Base-by-base conservation (phyloP, 2,113 vertebrate genomes). In the Sula dactylatra region DNA sequence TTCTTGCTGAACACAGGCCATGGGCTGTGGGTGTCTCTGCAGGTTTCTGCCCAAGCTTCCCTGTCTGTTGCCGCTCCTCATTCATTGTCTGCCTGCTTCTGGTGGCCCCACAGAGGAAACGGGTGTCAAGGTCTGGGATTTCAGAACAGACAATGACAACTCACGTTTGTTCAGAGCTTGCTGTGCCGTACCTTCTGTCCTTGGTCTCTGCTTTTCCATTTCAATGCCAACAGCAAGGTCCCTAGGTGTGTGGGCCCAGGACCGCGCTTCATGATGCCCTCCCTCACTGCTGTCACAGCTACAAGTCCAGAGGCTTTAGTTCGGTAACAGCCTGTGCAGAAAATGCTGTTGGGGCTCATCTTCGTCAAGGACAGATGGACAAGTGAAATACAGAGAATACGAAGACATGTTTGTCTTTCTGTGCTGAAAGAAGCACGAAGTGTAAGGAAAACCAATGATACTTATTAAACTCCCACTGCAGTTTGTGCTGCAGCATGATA, bases 111-210 rank as follows among this genome's bases (percentile, higher is more conserved):
- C 6, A 12, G 34, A 58, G n/a, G 19, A 24, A 79, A n/a, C 5
- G 0, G 1, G 24, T 44, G 50, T 42, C 14, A 34, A 19, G 14
- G 31, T 58, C 56, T 54, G 21, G 12, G 21, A 32, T 79, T 70
- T 49, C 45, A 62, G 79, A 38, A 25, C 18, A n/a, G 16, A 26
- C 40, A 42, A 3, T 17, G 71, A 50, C 50, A 58, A 10, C 11
- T 44, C 5, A 2, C 1, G 6, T 70, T 69, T 73, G 13, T 27
- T 61, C 55, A 62, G 3, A 5, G 14, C 6, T 4, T 9, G 3
- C 49, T 0, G 0, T 9, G 20, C 10, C 1, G 0, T 42, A 59
- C n/a, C 27, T 82, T 50, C 81, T 59, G n/a, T 32, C 55, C 66
- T 70, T 16, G 34, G 25, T 47, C 55, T 86, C 67, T 91, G 49